Conservation (phyloP, 2,113 vertebrate species). For the Neodon shergylaensis region DNA sequence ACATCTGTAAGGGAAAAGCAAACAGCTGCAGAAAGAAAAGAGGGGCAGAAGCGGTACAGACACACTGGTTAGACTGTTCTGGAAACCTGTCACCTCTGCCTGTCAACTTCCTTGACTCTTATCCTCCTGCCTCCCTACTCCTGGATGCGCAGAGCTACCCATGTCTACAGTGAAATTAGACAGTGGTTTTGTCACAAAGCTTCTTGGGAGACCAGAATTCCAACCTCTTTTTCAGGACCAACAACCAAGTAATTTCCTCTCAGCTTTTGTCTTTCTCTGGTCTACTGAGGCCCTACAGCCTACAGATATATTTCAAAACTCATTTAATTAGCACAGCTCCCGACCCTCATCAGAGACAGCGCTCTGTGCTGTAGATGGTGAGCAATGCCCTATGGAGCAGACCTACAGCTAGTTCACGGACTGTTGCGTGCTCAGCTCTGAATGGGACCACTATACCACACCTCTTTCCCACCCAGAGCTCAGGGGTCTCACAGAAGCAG, state of each 20-base stretch:
- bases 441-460: not conserved
- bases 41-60: not conserved
- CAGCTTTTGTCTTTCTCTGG: not conserved
- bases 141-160: not conserved
- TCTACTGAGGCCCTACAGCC: not conserved
- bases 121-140: not conserved
- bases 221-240: slow-evolving; percentile 17
- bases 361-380: not conserved
- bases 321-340: not conserved
- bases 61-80: not conserved
- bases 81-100: not conserved
- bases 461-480: not conserved
- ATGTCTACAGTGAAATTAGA: not conserved
- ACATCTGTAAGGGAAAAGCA: not conserved
- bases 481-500: not conserved
- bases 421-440: not conserved
- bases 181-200: not conserved
- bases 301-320: not conserved
- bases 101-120: not conserved
- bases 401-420: too few species aligned
- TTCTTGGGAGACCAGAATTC: slow-evolving; percentile 29
- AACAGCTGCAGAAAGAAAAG: not conserved
- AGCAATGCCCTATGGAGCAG: too few species aligned
- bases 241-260: not conserved
- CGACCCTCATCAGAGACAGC: not conserved